Base-by-base conservation (phyloP, 23 tunicate species). In the Ascidia mentula region DNA sequence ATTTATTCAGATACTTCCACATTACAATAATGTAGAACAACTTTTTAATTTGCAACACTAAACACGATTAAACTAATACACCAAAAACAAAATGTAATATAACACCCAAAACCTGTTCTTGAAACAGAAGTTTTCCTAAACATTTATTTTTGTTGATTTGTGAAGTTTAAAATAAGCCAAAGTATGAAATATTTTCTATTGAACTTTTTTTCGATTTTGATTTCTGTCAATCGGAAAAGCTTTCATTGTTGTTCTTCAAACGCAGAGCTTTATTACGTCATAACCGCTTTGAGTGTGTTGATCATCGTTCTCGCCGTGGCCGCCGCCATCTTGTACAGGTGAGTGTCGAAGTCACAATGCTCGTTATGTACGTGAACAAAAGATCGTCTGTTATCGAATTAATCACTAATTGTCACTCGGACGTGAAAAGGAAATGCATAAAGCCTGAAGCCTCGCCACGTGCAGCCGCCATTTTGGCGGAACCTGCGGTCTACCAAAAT, bases 201-300 rank as follows among this genome's bases (percentile, higher is more conserved):
- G n/a, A n/a, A n/a, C n/a, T n/a, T n/a, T n/a, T n/a, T n/a, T n/a
- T n/a, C n/a, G n/a, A n/a, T n/a, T n/a, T n/a, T n/a, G n/a, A n/a
- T n/a, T n/a, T n/a, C n/a, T n/a, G n/a, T n/a, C n/a, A n/a, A n/a
- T n/a, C n/a, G 65, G 1, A 5, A 53, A 9, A 9, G 28, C 13
- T 20, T 20, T 9, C 65, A 3, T 53, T 53, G 7, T 5, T 53
- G 24, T 53, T 9, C 2, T 53, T 53, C 2, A 5, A 53, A 20
- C 24, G 2, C 65, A 53, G 65, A 53, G 65, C 65, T 53, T 53
- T 53, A 53, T 53, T 53, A 53, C 65, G 65, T 53, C 65, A 53
- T 53, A 53, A 53, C 65, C 65, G 65, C 65, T 20, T 53, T 53
- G 13, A 20, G 65, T 53, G 12, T 53, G 65, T 26, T 53, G 65